A percentile compares a stretch with the other conserved stretches of the same genome.
Conservation (phyloP, 1,140 invertebrate genomes). For the Paramacrobiotus metropolitanus region DNA sequence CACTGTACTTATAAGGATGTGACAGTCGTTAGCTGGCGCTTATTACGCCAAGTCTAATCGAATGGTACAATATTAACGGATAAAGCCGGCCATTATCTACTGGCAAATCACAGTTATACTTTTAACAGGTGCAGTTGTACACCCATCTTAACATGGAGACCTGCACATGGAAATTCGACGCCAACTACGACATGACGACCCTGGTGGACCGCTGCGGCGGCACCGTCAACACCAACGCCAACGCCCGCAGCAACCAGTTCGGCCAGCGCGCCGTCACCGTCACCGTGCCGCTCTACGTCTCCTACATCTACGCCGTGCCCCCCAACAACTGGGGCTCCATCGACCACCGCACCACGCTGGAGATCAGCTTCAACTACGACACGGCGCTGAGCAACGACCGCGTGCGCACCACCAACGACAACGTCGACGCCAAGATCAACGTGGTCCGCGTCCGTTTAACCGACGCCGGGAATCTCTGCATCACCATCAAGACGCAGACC, state of each 20-base stretch:
- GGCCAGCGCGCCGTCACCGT: slow-evolving; percentile 24
- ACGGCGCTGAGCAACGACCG: not conserved
- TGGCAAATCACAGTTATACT: no score
- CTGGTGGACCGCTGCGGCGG: slow-evolving; percentile 27
- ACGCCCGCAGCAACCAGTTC: slow-evolving; percentile 12
- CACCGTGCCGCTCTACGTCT: slow-evolving; percentile 25
- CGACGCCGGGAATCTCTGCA: slow-evolving; percentile 19
- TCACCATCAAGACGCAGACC: slow-evolving; percentile 25
- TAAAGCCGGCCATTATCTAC: no score
- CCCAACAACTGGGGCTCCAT: slow-evolving; percentile 25
- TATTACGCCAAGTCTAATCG: no score
- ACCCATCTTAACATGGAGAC: slow-evolving; percentile 24
- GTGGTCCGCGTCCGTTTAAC: not conserved
- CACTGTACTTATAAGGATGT: no score
- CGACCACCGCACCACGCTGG: slow-evolving; percentile 26
- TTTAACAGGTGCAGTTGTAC: slow-evolving; percentile 24
- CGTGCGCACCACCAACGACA: not conserved
- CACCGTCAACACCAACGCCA: slow-evolving; percentile 23
- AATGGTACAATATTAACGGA: no score
- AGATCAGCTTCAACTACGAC: slow-evolving; percentile 18
- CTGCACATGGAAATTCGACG: slow-evolving; percentile 27
- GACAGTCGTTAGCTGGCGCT: no score
- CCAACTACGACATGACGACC: slow-evolving; percentile 27
- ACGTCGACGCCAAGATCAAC: slow-evolving; percentile 5
- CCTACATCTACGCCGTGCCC: slow-evolving; percentile 23